Base-by-base conservation (phyloP, 2,888 invertebrate species). In the Liopterus haemorrhoidalis region DNA sequence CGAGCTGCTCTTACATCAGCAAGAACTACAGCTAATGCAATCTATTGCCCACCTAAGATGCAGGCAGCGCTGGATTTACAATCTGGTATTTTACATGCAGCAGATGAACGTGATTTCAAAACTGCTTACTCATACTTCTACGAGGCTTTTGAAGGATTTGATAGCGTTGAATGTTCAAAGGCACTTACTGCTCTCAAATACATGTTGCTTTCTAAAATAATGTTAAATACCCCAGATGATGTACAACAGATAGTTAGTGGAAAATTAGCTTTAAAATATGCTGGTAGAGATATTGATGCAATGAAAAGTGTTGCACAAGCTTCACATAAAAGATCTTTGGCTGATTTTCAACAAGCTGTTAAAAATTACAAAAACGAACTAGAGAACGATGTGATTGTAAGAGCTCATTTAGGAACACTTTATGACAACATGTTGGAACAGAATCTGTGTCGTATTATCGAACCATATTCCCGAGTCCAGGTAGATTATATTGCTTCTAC, bases 111-210 rank as follows among this genome's bases (percentile, higher is more conserved):
- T 58, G 99, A 99, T 66, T 99, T 99, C 69, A 99, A 99, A 77
- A 99, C 99, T 46, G 97, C 96, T 32, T 99, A 94, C 71, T 99
- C 97, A 43, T 99, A 99, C 66, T 99, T 99, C 67, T 99, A 97
- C 68, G 99, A 99, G 74, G 96, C 96, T 9, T 99, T 97, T 69
- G 99, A 99, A 73, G 94, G 96, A 56, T 96, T 92, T 68, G 96
- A 96, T 69, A 94, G 93, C 54, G 88, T 94, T 3, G 93, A 94
- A 58, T 85, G 83, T 60, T 80, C 81, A 3, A 93, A 90, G 68
- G 97, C 99, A 2, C 70, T 97, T 19, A 88, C 85, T 16, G 91
- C 94, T n/a, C 73, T 99, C 12, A 99, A 99, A 67, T 99, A 99
- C 70, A 99, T 99, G 99, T 77, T 99, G 59, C 68, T 99, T 56